phyloP scores from a whole-genome alignment of 2,113 vertebrate genomes.

The Otus sunia region DNA sequence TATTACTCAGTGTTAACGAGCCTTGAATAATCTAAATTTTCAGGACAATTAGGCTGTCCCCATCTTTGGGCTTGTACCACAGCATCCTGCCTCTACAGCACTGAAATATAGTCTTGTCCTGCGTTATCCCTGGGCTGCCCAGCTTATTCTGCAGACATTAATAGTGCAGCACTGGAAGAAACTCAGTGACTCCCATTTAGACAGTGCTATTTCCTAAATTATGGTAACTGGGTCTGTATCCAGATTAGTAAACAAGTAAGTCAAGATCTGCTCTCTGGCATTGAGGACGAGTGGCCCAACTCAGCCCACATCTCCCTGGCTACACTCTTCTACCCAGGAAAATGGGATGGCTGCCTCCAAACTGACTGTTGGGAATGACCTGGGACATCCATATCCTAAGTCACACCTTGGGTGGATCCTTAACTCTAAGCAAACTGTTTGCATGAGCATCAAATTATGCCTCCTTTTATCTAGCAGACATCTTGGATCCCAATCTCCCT shows the following conservation, averaged over 20 bases:
- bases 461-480: not conserved
- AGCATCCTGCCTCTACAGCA: not conserved
- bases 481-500: not conserved
- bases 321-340: not conserved
- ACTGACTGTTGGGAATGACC: not conserved
- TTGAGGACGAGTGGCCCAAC: not conserved
- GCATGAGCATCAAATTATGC: not conserved
- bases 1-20: not conserved
- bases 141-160: not conserved
- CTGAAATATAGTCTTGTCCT: not conserved
- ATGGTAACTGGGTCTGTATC: not conserved
- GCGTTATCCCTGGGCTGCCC: not conserved
- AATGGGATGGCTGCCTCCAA: not conserved
- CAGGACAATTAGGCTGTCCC: not conserved
- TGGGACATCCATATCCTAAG: not conserved
- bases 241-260: not conserved
- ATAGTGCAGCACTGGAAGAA: not conserved
- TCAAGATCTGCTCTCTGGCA: not conserved
- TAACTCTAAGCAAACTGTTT: not conserved
- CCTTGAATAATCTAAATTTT: slow-evolving; percentile 3
- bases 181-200: not conserved
- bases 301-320: not conserved
- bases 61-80: not conserved
- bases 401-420: not conserved
- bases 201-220: not conserved